Conservation (phyloP, 2,888 invertebrate species). For the Parelbella ahira region DNA sequence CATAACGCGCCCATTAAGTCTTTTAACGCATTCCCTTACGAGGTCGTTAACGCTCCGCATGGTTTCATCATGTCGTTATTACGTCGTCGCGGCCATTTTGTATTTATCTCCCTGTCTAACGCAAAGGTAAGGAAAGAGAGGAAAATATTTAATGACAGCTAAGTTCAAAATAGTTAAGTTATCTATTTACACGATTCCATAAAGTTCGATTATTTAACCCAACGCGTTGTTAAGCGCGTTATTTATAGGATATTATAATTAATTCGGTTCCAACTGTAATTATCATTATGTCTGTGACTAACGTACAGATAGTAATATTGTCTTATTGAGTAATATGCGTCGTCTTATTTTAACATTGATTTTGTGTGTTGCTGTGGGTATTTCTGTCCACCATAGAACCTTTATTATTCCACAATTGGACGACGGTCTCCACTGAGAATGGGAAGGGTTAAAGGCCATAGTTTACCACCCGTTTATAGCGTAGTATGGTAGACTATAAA, state of each 20-base stretch:
- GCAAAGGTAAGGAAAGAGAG: constrained; percentile 34
- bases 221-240: constrained; percentile 11
- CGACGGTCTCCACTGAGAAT: too few relatives aligned
- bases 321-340: too few relatives aligned
- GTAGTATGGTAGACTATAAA: too few relatives aligned
- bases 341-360: too few relatives aligned
- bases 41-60: constrained; percentile 37
- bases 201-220: constrained; percentile 42
- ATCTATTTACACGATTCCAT: constrained; percentile 49
- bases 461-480: too few relatives aligned
- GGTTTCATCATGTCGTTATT: constrained; percentile 38
- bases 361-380: too few relatives aligned
- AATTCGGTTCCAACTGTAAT: constrained; percentile 3
- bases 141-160: constrained; percentile 26
- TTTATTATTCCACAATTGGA: too few relatives aligned
- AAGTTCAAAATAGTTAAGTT: constrained; percentile 44
- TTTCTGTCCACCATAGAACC: too few relatives aligned
- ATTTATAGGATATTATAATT: constrained; percentile 15
- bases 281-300: constrained; percentile 6
- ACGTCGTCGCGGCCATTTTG: constrained; percentile 40
- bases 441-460: too few relatives aligned
- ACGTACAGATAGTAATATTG: neutral
- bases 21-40: constrained; percentile 41
- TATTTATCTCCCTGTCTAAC: constrained; percentile 41
- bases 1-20: constrained; percentile 39